phyloP scores from a whole-genome alignment of 2,888 invertebrate genomes.

The Stenichneumon culpator region DNA sequence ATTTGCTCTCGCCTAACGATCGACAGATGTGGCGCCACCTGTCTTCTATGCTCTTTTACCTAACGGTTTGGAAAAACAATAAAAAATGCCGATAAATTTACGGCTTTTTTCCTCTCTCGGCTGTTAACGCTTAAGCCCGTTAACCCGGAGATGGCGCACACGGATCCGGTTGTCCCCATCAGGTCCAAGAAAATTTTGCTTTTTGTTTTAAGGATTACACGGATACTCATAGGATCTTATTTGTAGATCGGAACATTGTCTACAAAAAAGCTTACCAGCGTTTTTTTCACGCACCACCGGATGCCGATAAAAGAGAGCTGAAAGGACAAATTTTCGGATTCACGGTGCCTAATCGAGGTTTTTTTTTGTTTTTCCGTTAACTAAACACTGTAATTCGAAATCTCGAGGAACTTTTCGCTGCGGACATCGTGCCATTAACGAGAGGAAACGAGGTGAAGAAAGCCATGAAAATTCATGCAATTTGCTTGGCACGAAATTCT shows the following conservation, averaged over 20 bases:
- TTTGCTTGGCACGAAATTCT: slow-evolving; percentile 53
- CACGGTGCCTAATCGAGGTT: not conserved
- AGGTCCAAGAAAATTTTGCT: too few species aligned
- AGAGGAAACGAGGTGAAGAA: slow-evolving; percentile 12
- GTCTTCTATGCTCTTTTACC: not conserved
- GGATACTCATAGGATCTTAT: not conserved
- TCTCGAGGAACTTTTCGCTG: slow-evolving; percentile 8
- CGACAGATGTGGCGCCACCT: slow-evolving; percentile 38
- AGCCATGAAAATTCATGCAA: slow-evolving; percentile 62
- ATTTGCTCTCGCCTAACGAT: slow-evolving; percentile 29
- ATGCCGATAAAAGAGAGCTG: not conserved
- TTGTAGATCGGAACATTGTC: not conserved
- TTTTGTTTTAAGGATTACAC: too few species aligned
- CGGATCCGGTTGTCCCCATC: too few species aligned
- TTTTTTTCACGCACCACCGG: not conserved
- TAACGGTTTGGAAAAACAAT: not conserved
- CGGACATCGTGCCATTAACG: not conserved
- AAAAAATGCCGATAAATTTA: slow-evolving; percentile 14
- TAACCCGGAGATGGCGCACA: too few species aligned
- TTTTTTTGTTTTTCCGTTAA: not conserved
- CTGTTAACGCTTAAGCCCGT: not conserved
- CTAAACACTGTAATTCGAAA: not conserved
- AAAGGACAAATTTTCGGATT: not conserved
- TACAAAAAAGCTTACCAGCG: not conserved
- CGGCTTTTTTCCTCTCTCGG: not conserved